Evolutionary conservation across 2,797 vertebrate genomes (phyloP), one percentile per base, ranked within the genome.

Genomic region (Oreonectes daqikongensis): DNA sequence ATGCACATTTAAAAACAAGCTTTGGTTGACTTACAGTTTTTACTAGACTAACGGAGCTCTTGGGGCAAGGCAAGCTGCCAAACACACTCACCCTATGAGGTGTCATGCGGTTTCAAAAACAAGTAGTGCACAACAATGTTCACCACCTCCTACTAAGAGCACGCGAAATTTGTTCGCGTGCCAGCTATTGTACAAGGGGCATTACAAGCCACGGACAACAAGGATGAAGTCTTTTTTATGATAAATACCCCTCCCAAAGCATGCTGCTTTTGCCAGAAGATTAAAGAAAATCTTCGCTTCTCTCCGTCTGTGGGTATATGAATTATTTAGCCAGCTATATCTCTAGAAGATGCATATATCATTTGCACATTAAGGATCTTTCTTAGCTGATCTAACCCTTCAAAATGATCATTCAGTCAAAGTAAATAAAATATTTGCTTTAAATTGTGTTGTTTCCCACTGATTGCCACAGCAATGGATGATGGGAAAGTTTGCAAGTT

Each of bases 91-190:
- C 81, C 82, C 83, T 75, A 89, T 83, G 84, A 90, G 90, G 87
- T 89, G 89, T 87, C 91, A 87, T 89, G 87, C 87, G 86, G 84
- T 93, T 91, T 24, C 90, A 90, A 89, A 91, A 91, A 91, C 89
- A 91, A 90, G 89, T 86, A 83, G 86, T 76, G 81, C 87, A 79
- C 87, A 90, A 85, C 87, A 87, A 86, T 81, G 88, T 91, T 91
- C 87, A 91, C 88, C 87, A 80, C 87, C 86, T 91, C 89, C 87
- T 86, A 90, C 87, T 88, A 88, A 89, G 90, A 89, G 89, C 91
- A 90, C 85, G 90, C 82, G 86, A 89, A 89, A 88, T 81, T 84
- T 79, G 83, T 85, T 80, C 72, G 64, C 69, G 82, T 91, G 87
- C 90, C 90, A 90, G 85, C 50, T 75, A 78, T 40, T 72, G 65